These are phyloP conservation scores for Carettochelys insculpta DNA, from an alignment of 2,113 vertebrate species.

Conservation along the genomic window DNA sequence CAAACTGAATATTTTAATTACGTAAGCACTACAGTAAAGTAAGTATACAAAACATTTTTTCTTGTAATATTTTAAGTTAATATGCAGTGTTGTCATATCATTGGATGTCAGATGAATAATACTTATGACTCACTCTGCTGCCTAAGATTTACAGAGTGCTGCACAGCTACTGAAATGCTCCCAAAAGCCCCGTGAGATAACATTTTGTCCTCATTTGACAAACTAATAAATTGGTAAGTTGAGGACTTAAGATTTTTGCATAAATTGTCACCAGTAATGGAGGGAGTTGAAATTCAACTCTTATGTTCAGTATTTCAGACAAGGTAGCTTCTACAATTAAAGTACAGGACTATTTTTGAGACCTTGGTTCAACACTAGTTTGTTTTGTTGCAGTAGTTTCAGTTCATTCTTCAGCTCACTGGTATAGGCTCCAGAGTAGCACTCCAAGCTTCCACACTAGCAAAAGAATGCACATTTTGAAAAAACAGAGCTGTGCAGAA, in stretches of 20 bases:
- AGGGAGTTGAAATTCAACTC: neutral
- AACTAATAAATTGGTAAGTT: neutral
- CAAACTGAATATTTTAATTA: neutral
- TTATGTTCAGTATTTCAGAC: neutral
- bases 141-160: neutral
- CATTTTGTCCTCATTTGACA: neutral
- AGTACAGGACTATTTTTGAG: neutral
- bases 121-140: neutral
- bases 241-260: neutral
- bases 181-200: neutral
- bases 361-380: neutral
- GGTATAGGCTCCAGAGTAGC: neutral
- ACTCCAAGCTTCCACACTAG: neutral
- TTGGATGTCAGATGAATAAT: neutral
- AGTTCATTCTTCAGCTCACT: constrained; percentile 4
- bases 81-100: neutral
- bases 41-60: neutral
- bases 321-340: neutral
- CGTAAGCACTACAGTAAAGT: neutral
- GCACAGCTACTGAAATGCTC: neutral
- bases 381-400: neutral
- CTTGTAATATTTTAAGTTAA: neutral
- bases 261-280: neutral
- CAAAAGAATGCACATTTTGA: neutral
- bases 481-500: constrained; percentile 2